phyloP scores from a whole-genome alignment of 1,140 invertebrate genomes.

The Drosophila parvula region DNA sequence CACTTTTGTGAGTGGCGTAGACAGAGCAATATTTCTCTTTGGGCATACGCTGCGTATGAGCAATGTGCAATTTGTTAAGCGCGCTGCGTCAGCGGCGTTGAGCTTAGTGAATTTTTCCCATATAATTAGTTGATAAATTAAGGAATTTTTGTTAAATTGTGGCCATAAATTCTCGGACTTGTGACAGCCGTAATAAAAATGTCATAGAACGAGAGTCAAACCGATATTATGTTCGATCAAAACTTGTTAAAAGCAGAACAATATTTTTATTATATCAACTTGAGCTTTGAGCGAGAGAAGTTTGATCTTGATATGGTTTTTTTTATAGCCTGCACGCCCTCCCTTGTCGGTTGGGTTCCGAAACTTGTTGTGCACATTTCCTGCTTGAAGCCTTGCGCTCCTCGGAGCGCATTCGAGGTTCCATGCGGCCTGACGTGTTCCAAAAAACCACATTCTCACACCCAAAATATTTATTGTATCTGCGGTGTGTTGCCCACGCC shows the following conservation, averaged over 20 bases:
- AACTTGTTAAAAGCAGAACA: neutral
- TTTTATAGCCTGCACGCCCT: neutral
- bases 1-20: conserved; percentile 61
- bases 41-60: conserved; percentile 64
- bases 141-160: conserved; percentile 19
- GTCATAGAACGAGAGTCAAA: neutral
- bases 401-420: conserved; percentile 43
- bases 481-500: conserved; percentile 70
- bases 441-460: conserved; percentile 62
- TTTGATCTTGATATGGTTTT: conserved; percentile 8
- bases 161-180: neutral
- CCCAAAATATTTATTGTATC: conserved; percentile 68
- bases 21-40: conserved; percentile 44
- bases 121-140: conserved; percentile 29
- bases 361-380: conserved; percentile 27
- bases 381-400: conserved; percentile 30
- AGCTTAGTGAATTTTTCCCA: neutral
- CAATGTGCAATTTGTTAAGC: conserved; percentile 38
- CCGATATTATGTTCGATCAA: conserved; percentile 17
- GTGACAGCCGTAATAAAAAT: conserved; percentile 16
- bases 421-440: conserved; percentile 40
- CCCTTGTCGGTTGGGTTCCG: neutral
- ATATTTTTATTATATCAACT: conserved; percentile 12
- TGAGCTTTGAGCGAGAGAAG: neutral
- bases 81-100: neutral